phyloP scores from a whole-genome alignment of 2,113 vertebrate genomes.

The Tragelaphus imberbis region DNA sequence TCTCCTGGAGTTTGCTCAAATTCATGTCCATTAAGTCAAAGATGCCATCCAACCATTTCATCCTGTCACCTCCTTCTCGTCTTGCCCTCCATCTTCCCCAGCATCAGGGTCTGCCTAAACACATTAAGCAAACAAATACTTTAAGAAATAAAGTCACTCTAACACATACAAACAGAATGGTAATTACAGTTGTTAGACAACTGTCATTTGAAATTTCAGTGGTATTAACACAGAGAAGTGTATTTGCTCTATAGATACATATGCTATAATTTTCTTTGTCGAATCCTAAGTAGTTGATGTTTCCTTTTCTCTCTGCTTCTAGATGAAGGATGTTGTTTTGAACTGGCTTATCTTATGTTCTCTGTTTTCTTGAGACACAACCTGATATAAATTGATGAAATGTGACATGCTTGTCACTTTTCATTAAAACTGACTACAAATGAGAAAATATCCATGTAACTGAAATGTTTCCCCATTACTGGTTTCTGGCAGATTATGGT shows the following conservation, averaged over 20 bases:
- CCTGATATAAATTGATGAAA: slow-evolving; percentile 67
- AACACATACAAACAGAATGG: neutral
- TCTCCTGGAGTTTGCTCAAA: neutral
- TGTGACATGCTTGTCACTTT: slow-evolving; percentile 68
- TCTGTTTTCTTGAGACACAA: slow-evolving; percentile 51
- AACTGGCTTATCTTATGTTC: slow-evolving; percentile 41
- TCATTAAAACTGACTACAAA: slow-evolving; percentile 68
- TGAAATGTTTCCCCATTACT: slow-evolving; percentile 55
- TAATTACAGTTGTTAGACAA: neutral
- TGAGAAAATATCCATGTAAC: slow-evolving; percentile 61
- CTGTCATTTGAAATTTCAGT: neutral
- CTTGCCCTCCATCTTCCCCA: neutral
- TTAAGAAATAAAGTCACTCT: neutral
- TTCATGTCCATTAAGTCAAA: neutral
- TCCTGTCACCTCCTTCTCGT: neutral
- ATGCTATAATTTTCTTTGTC: neutral
- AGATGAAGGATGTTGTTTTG: slow-evolving; percentile 32
- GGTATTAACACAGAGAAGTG: neutral
- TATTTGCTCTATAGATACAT: neutral
- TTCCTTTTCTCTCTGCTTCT: slow-evolving; percentile 35
- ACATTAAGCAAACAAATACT: neutral
- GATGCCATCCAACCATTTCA: neutral
- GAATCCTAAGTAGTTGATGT: neutral
- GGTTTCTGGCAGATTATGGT: slow-evolving; percentile 37
- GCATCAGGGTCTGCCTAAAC: neutral